Evolutionary conservation across 2,888 invertebrate species (phyloP).

Genomic region (Agriopis leucophaearia): DNA sequence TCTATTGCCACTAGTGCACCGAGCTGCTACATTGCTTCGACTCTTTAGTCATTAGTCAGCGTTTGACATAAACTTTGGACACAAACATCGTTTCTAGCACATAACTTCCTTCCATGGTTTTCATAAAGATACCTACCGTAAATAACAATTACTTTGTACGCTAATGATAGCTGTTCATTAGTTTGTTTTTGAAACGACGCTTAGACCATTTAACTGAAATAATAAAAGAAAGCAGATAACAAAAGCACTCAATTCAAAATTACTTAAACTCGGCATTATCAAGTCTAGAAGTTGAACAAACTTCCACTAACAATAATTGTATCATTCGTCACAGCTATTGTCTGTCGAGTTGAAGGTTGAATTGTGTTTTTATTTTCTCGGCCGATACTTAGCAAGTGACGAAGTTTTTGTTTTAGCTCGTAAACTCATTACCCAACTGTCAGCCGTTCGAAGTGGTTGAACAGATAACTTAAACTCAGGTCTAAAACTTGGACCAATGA

Average conservation of each 20-base stretch:
- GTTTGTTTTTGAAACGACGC: slow-evolving; percentile 16
- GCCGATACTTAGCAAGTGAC: slow-evolving; percentile 35
- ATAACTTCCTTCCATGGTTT: no score
- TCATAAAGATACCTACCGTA: no score
- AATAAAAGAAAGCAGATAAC: slow-evolving; percentile 11
- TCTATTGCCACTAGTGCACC: no score
- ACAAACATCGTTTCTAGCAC: no score
- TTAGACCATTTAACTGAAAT: slow-evolving; percentile 22
- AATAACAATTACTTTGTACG: background rate
- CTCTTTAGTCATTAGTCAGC: no score
- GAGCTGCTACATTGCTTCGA: no score
- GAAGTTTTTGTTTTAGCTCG: slow-evolving; percentile 61
- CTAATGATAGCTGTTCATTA: slow-evolving; percentile 25
- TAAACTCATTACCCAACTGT: slow-evolving; percentile 76
- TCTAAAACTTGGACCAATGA: slow-evolving; percentile 66
- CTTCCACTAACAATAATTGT: slow-evolving; percentile 28
- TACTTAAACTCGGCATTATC: slow-evolving; percentile 18
- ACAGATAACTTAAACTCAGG: slow-evolving; percentile 48
- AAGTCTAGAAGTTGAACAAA: slow-evolving; percentile 21
- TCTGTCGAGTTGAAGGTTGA: slow-evolving; percentile 22
- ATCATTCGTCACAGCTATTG: slow-evolving; percentile 30
- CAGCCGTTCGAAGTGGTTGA: slow-evolving; percentile 62
- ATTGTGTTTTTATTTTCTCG: slow-evolving; percentile 32
- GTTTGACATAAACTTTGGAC: no score
- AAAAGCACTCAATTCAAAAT: slow-evolving; percentile 24